These are phyloP conservation scores for Parotocinclus haroldoi DNA, from an alignment of 2,797 vertebrate genomes.

Conservation along the genomic window DNA sequence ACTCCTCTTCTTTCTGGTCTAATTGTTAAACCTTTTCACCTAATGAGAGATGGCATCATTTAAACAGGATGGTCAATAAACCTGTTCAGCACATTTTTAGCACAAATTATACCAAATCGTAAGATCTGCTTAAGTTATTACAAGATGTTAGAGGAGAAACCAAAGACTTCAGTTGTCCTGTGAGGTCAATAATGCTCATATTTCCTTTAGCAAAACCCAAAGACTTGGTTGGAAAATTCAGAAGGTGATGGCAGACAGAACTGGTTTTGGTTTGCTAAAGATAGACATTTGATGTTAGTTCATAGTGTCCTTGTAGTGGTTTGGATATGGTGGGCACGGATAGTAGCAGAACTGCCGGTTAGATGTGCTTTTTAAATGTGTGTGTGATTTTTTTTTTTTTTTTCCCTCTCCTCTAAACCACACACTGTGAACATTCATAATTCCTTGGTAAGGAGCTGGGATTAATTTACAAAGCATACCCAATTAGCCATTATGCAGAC, in stretches of 20 bases:
- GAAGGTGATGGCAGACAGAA: slow-evolving; percentile 20
- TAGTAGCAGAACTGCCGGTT: slow-evolving; percentile 11
- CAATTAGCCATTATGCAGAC: background rate
- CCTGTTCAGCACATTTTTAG: background rate
- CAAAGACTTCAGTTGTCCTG: slow-evolving; percentile 3
- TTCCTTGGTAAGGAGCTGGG: background rate
- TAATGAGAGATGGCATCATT: background rate
- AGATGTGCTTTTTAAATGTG: slow-evolving; percentile 24
- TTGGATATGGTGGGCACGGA: slow-evolving; percentile 6
- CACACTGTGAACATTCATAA: slow-evolving; percentile 11
- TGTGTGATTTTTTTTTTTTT: too few species aligned
- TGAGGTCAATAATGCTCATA: background rate
- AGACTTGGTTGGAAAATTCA: background rate
- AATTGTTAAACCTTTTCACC: background rate
- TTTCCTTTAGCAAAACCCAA: background rate
- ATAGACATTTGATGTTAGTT: slow-evolving; percentile 27
- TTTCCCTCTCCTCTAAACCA: too few species aligned
- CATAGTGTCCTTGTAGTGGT: slow-evolving; percentile 44
- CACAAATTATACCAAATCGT: slow-evolving; percentile 8
- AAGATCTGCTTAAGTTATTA: background rate
- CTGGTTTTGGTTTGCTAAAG: slow-evolving; percentile 16
- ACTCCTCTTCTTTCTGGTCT: background rate
- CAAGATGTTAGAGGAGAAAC: background rate
- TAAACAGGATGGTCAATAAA: slow-evolving; percentile 16
- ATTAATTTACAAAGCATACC: background rate